Evolutionary conservation across 2,113 vertebrate species (phyloP), one percentile per base, ranked within the genome.

Genomic region (Poeciliopsis retropinna): DNA sequence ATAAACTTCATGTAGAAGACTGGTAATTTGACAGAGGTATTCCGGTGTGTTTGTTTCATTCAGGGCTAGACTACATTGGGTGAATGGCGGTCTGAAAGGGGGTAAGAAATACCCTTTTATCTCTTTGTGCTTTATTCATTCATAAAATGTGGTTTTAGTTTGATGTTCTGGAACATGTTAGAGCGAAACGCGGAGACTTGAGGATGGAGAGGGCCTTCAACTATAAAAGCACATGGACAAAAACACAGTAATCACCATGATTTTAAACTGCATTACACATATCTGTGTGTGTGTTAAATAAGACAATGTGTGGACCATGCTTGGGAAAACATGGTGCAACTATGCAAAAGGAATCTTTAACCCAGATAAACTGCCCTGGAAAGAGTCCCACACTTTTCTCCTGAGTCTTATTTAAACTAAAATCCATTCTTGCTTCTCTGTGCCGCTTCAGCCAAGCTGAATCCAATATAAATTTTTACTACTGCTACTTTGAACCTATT

Each of bases 121-220:
- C 84, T 83, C 82, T 73, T 73, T 73, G 37, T 84, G 79, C 75
- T 75, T 82, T 78, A 82, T 89, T 81, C 83, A 86, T 90, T 90
- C 81, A 87, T 81, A 87, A 88, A 92, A 92, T 92, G 81, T 92
- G 91, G 85, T 89, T 90, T 83, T 72, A 62, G 81, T 92, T 92
- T 87, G 66, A 80, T 10, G 57, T 74, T 91, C 90, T 92, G 90
- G 90, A 92, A 90, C 82, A 85, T 3, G 84, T 92, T 92, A 90
- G 67, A 73, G 74, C 62, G 81, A 83, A 81, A 83, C 73, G 22
- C 72, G 11, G 76, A 70, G 72, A 60, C 62, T 19, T 0, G 2
- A 62, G 80, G 25, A 67, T 15, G 67, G 37, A 61, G 61, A 70
- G 29, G 37, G 67, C 72, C 30, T 79, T 79, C 11, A 41, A 87